A percentile compares a stretch with the other conserved stretches of the same genome.
Conservation (phyloP, 2,113 vertebrate genomes). For the Prunella himalayana region DNA sequence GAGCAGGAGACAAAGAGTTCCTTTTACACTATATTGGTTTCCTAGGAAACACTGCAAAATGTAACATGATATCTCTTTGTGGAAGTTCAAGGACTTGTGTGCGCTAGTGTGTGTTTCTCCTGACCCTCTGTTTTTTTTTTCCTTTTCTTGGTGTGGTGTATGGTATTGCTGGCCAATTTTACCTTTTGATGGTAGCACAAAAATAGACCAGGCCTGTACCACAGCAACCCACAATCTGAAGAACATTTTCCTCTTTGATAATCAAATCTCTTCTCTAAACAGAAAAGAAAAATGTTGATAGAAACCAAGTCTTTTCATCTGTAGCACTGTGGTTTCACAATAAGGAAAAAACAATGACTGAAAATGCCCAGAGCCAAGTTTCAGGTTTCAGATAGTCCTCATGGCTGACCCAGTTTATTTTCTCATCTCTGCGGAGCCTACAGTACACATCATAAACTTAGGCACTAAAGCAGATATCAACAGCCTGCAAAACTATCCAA, state of each 20-base stretch:
- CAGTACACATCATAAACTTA: background rate
- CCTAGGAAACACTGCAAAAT: conserved; percentile 75
- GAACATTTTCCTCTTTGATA: background rate
- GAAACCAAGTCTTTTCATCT: background rate
- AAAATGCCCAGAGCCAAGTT: background rate
- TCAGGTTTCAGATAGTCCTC: background rate
- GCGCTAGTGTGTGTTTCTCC: background rate
- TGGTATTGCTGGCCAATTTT: conserved; percentile 1
- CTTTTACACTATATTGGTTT: conserved; percentile 72
- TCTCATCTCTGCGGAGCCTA: background rate
- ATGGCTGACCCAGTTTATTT: background rate
- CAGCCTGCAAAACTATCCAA: background rate
- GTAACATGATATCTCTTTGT: conserved; percentile 63
- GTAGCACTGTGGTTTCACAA: background rate
- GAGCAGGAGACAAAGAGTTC: conserved; percentile 75
- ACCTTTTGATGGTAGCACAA: background rate
- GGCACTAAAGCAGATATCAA: background rate
- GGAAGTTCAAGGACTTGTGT: conserved; percentile 71
- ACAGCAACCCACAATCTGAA: background rate
- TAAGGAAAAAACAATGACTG: background rate
- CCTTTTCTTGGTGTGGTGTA: background rate
- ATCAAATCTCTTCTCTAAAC: background rate
- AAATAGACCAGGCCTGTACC: background rate
- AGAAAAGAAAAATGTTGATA: background rate
- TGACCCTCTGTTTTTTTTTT: background rate